Base-by-base conservation (phyloP, 2,797 vertebrate genomes). In the Acestrorhynchus altus region DNA sequence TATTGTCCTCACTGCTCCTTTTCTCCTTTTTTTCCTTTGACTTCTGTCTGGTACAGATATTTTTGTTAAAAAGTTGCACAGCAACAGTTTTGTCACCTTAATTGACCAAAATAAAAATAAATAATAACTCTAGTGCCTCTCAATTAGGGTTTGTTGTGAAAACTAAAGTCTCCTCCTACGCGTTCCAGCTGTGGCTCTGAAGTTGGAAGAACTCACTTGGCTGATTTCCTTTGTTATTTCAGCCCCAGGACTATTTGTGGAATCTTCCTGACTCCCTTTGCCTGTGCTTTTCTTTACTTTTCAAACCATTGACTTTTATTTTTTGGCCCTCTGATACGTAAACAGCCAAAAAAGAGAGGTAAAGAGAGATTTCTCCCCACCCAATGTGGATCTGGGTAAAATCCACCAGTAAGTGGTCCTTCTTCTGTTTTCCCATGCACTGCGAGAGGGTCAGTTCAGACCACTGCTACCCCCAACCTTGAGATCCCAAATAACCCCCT, bases 291-390 rank as follows among this genome's bases (percentile, higher is more conserved):
- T 83, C 79, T 83, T 82, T 70, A 47, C 82, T 81, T 80, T 74
- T 86, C 77, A 83, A 87, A 71, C 77, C 74, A 72, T 83, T 66
- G 59, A 81, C 83, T 79, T 84, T 86, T 79, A 78, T 85, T 80
- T 80, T 60, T 69, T 79, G 75, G 59, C 81, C 83, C 84, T 80
- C 84, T 81, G 84, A 81, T 83, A 82, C 77, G 73, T 80, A 69
- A 64, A 75, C 44, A 76, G 69, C 57, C 69, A n/a, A n/a, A n/a
- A n/a, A n/a, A n/a, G n/a, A 77, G 69, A 59, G 40, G 61, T n/a
- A n/a, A 49, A 79, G 80, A 70, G 60, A 78, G 74, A 83, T 76
- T 68, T 80, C 69, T 70, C 46, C 35, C 11, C 9, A 67, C 44
- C 75, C 22, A n/a, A n/a, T n/a, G n/a, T n/a, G n/a, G 22, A 69